Percentiles rank a stretch among this genome's conserved stretches.
phyloP scores from a whole-genome alignment of 2,113 vertebrate species.

The Elephas maximus region DNA sequence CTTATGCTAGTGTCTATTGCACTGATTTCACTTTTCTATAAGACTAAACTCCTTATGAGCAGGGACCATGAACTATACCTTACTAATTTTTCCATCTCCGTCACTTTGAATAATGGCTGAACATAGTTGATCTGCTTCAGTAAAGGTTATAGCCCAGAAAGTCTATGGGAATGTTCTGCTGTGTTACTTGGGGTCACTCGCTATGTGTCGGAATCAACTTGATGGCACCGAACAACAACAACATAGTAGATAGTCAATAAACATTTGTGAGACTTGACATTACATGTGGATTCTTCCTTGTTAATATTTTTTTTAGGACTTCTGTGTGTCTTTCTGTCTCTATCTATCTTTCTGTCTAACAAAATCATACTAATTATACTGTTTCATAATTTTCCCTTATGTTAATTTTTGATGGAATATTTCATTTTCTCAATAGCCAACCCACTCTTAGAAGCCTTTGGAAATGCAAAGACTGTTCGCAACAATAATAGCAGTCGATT shows the following conservation, averaged over 20 bases:
- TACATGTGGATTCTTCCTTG: slow-evolving; percentile 2
- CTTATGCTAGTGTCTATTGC: background rate
- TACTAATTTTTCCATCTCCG: background rate
- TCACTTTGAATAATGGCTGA: background rate
- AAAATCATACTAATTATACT: background rate
- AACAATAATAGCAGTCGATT: slow-evolving; percentile 99
- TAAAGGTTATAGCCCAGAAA: background rate
- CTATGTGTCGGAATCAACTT: background rate
- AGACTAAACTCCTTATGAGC: background rate
- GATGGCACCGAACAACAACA: background rate
- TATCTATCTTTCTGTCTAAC: too few species aligned
- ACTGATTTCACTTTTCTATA: background rate
- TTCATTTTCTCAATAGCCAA: slow-evolving; percentile 92
- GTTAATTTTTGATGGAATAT: background rate
- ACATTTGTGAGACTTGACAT: background rate
- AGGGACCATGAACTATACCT: background rate
- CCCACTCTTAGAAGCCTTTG: slow-evolving; percentile 97
- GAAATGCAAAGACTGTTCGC: slow-evolving; percentile 98
- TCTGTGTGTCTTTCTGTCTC: background rate
- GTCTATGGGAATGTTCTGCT: background rate
- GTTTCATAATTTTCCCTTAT: background rate
- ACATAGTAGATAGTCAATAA: background rate
- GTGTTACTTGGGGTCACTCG: background rate
- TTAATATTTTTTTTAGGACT: background rate
- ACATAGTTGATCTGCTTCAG: background rate